These are phyloP conservation scores for Oenanthe oenanthe DNA, from an alignment of 2,113 vertebrate genomes.

Conservation along the genomic window DNA sequence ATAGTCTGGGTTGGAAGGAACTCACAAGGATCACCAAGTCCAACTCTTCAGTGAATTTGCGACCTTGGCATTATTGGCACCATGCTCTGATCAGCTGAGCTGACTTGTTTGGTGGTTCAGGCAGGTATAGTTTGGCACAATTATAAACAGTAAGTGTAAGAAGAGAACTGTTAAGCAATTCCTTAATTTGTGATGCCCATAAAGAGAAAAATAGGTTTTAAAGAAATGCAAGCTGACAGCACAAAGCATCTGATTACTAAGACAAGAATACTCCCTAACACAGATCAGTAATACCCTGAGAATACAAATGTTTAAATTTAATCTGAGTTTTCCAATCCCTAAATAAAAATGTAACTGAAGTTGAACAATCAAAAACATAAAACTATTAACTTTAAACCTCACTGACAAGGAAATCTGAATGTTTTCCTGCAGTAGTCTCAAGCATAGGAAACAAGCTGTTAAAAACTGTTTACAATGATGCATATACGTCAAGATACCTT, in stretches of 20 bases:
- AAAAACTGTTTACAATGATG: neutral
- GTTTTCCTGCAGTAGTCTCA: neutral
- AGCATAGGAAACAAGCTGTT: neutral
- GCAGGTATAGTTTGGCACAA: neutral
- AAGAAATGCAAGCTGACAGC: neutral
- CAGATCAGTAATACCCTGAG: neutral
- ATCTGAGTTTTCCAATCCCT: neutral
- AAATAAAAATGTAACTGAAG: neutral
- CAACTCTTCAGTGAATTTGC: neutral
- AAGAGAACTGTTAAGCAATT: neutral
- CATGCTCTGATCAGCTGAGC: neutral
- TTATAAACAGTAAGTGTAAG: neutral
- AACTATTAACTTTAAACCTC: neutral
- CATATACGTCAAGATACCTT: neutral
- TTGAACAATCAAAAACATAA: neutral
- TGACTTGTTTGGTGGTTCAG: neutral
- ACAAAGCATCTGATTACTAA: neutral
- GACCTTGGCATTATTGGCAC: accelerated
- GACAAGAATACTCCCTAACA: neutral
- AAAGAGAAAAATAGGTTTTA: neutral
- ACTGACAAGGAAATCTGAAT: neutral
- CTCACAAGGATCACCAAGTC: neutral
- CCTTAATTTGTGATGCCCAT: neutral
- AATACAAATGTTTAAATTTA: neutral
- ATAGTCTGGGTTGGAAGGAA: neutral